Conservation (phyloP, 2,797 vertebrate species). For the Tympanoctomys barrerae region DNA sequence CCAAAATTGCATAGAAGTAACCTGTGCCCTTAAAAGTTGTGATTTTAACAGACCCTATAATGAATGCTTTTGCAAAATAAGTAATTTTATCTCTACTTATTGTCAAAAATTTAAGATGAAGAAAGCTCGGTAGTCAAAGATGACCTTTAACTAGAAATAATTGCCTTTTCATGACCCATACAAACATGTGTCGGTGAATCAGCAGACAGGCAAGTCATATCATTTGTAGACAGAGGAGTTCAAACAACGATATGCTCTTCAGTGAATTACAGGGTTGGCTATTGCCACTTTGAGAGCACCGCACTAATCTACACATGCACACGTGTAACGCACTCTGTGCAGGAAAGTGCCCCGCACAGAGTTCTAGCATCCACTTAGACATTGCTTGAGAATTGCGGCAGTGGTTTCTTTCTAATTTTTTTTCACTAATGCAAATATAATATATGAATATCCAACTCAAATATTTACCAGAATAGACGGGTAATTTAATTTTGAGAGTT, state of each 20-base stretch:
- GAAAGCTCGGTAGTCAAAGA: constrained; percentile 29
- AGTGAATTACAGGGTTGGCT: neutral
- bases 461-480: constrained; percentile 11
- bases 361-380: neutral
- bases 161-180: neutral
- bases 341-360: neutral
- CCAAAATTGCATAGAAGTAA: neutral
- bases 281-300: neutral
- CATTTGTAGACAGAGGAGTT: neutral
- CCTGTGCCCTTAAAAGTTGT: constrained; percentile 33
- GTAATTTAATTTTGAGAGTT: neutral
- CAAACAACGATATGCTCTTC: neutral
- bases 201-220: neutral
- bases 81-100: constrained; percentile 44
- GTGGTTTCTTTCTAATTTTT: neutral
- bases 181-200: neutral
- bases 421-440: constrained; percentile 15
- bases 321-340: neutral
- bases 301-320: neutral
- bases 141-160: constrained; percentile 30
- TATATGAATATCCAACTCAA: neutral
- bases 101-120: constrained; percentile 49
- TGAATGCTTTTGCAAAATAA: neutral
- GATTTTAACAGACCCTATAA: neutral
- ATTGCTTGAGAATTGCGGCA: neutral